Conservation (phyloP, 2,888 invertebrate genomes). For the Oxycera nigricornis region DNA sequence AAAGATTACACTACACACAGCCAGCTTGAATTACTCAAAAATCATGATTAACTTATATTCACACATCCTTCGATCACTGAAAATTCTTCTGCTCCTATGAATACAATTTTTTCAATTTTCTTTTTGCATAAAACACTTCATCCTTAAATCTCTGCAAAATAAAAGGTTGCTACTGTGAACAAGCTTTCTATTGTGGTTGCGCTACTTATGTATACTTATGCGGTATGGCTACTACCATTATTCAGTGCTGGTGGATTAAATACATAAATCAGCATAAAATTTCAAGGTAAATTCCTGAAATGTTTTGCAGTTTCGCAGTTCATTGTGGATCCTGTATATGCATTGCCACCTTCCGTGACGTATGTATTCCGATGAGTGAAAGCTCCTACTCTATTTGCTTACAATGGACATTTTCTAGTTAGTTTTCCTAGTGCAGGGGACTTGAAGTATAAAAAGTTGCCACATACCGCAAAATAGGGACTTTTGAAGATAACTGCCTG, state of each 20-base stretch:
- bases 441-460: background rate
- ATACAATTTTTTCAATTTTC: conserved; percentile 10
- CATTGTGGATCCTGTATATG: conserved; percentile 7
- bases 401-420: conserved; percentile 18
- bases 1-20: too few relatives aligned
- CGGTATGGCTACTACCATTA: conserved; percentile 1
- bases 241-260: background rate
- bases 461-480: conserved; percentile 4
- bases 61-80: too few relatives aligned
- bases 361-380: conserved; percentile 30
- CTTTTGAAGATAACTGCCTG: background rate
- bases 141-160: conserved; percentile 30
- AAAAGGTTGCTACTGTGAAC: conserved; percentile 21
- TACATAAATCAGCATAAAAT: conserved; percentile 50
- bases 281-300: conserved; percentile 34
- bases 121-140: background rate
- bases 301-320: conserved; percentile 8
- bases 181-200: background rate
- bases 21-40: too few relatives aligned
- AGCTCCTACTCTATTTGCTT: background rate
- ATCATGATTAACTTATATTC: too few relatives aligned
- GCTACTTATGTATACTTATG: background rate
- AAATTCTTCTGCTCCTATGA: too few relatives aligned
- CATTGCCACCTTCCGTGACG: conserved; percentile 32
- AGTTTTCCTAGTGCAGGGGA: background rate